Evolutionary conservation across 2,113 vertebrate species (phyloP), one percentile per base, ranked within the genome.

Genomic region (Anser brachyrhynchus): DNA sequence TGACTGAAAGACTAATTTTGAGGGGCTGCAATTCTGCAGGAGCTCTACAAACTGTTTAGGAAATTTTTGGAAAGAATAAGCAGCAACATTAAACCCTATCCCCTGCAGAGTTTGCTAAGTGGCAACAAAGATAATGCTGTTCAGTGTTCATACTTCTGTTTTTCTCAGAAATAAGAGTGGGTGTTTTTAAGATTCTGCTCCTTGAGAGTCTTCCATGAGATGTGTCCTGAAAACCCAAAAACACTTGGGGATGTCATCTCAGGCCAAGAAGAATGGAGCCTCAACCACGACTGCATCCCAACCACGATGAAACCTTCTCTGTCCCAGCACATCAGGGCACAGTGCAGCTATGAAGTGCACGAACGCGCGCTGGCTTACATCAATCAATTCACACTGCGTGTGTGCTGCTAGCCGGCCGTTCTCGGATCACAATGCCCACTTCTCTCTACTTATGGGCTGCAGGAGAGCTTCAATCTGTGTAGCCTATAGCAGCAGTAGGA

Each of bases 371-470:
- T 35, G 43, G 35, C 15, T 79, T 59, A 25, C 37, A 72, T 6
- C 52, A 71, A 6, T 25, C 58, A 41, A 1, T 10, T 43, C 4
- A 3, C 33, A n/a, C 33, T 3, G 3, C 43, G 16, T 1, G 0
- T 13, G n/a, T 59, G 29, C 41, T 1, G 0, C 35, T 5, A 49
- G 71, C 58, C 54, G 85, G 54, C 22, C 0, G 0, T 3, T 64
- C 72, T 19, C 11, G 6, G 12, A 82, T 72, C n/a, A 35, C 35
- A 76, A 1, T 1, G 1, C 21, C 78, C 83, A 65, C 37, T 1
- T 0, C 4, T 33, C 43, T 57, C 43, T 15, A 52, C 3, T 6
- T 28, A 4, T 23, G 31, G 51, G 26, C 19, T 6, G 31, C 0
- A 51, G 37, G n/a, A 55, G 52, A 90, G 44, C 55, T 70, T 44